phyloP scores from a whole-genome alignment of 2,113 vertebrate genomes.

The Plecotus auritus region DNA sequence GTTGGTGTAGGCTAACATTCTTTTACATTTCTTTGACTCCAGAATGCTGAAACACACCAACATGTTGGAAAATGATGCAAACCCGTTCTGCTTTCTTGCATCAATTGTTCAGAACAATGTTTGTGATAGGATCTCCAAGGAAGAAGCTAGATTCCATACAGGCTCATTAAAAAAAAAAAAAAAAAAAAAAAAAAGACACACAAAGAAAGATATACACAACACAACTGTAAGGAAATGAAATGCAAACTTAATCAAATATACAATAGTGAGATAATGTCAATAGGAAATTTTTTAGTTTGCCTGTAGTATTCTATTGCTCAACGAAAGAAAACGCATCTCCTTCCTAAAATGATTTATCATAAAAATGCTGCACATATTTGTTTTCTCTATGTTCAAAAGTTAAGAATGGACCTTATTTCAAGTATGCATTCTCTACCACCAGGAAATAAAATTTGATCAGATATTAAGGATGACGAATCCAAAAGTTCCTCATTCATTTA shows the following conservation, averaged over 20 bases:
- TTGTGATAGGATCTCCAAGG: neutral
- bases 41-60: neutral
- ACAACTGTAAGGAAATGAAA: constrained; percentile 24
- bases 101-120: neutral
- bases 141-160: neutral
- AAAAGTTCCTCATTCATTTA: neutral
- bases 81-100: neutral
- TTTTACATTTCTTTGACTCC: neutral
- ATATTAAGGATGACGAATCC: neutral
- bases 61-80: neutral
- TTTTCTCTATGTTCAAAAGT: neutral
- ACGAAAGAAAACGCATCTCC: neutral
- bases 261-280: neutral
- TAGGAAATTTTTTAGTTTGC: neutral
- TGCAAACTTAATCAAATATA: neutral
- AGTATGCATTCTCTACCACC: neutral
- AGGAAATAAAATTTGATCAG: neutral
- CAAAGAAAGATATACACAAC: neutral
- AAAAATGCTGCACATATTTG: neutral
- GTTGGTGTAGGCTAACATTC: neutral
- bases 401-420: constrained; percentile 24
- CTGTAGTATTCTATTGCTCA: neutral
- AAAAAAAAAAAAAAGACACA: neutral
- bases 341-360: neutral
- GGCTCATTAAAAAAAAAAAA: neutral